Evolutionary conservation across 2,113 vertebrate genomes (phyloP), one percentile per base, ranked within the genome.

Genomic region (Oncorhynchus nerka): DNA sequence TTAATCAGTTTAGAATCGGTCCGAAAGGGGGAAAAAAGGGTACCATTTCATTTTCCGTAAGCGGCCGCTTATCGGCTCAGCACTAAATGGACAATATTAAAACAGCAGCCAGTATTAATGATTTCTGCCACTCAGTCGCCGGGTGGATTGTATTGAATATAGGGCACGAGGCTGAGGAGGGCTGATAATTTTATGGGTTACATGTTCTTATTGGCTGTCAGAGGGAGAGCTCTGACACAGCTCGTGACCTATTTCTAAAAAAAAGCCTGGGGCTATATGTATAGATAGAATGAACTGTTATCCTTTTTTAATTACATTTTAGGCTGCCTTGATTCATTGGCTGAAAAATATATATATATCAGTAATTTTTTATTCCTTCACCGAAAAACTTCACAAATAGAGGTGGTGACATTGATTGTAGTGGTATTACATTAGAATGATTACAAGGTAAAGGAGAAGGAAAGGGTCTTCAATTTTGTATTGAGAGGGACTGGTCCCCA

Each of bases 281-380:
- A 93, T 90, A 94, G 93, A 93, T 95, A 89, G 90, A 93, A 91
- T 89, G 87, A 87, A 92, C 89, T 89, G 84, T 89, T 93, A 94
- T 94, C 92, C 88, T 74, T 82, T 93, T 94, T 95, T 94, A 95
- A 95, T 95, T 95, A 95, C 92, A 94, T 94, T 92, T 94, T 88
- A 88, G 90, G 82, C 81, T 89, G 89, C 81, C 81, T 90, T 91
- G 91, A 91, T 90, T 93, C 89, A 91, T 83, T 84, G 73, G 78
- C 80, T 80, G 76, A 68, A 82, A 86, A 77, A 68, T 39, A 86
- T 81, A 78, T 80, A 78, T 80, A 83, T 78, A 75, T 87, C 73
- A 79, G 77, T 81, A 68, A 79, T 74, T 59, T 49, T 26, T 70
- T 73, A 73, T 76, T 8, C 81, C 70, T 70, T 74, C 61, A 80